phyloP scores from a whole-genome alignment of 2,888 invertebrate genomes.

The Melieria omissa region DNA sequence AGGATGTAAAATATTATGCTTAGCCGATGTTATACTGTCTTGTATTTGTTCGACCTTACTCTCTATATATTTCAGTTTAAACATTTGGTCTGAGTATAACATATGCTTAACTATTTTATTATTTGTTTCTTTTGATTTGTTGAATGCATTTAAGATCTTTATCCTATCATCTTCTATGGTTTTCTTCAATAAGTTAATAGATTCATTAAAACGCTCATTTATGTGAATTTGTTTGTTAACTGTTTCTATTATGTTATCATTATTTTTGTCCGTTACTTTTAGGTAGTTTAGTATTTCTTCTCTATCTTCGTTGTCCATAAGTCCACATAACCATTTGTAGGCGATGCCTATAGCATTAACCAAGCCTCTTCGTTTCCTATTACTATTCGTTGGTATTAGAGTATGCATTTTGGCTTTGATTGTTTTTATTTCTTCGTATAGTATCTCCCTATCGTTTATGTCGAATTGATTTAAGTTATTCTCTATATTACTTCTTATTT shows the following conservation, averaged over 20 bases:
- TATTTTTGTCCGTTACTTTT: constrained; percentile 20
- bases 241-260: constrained; percentile 19
- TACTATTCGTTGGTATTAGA: constrained; percentile 18
- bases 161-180: constrained; percentile 22
- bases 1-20: too few relatives aligned
- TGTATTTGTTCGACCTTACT: constrained; percentile 13
- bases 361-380: constrained; percentile 20
- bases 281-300: constrained; percentile 23
- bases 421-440: constrained; percentile 12
- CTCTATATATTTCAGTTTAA: too few relatives aligned
- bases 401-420: constrained; percentile 16
- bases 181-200: constrained; percentile 25
- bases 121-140: constrained; percentile 22
- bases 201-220: constrained; percentile 24
- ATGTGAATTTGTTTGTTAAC: constrained; percentile 27
- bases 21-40: constrained; percentile 10
- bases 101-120: too few relatives aligned
- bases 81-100: constrained; percentile 24
- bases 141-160: constrained; percentile 9
- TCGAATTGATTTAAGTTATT: constrained; percentile 16
- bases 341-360: constrained; percentile 17
- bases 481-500: constrained; percentile 3
- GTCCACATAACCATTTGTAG: constrained; percentile 24
- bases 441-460: not conserved
- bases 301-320: not conserved